phyloP scores from a whole-genome alignment of 1,140 invertebrate species.

The Caerostris extrusa region DNA sequence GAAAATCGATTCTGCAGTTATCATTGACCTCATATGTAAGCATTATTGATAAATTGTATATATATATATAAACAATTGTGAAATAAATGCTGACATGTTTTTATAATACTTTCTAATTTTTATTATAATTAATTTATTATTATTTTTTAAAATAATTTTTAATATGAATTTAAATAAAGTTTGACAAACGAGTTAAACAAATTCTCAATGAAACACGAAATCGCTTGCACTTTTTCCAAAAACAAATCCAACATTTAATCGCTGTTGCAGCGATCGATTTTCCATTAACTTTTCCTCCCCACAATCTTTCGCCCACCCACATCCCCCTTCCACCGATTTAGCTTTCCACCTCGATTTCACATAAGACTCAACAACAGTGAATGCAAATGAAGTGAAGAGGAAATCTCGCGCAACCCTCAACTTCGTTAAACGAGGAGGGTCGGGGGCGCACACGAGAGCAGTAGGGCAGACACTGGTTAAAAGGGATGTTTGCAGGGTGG shows the following conservation, averaged over 20 bases:
- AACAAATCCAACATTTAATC: constrained; percentile 29
- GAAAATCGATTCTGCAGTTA: no score
- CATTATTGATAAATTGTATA: no score
- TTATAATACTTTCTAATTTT: no score
- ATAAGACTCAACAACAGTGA: background rate
- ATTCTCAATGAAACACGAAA: no score
- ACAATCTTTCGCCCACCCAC: background rate
- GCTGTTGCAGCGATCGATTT: constrained; percentile 26
- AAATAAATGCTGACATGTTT: no score
- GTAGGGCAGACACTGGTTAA: background rate
- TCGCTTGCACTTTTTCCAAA: background rate
- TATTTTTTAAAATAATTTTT: no score
- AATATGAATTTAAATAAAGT: no score
- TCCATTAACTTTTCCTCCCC: constrained; percentile 50
- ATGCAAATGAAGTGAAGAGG: constrained; percentile 47
- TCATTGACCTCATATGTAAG: no score
- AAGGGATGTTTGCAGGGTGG: background rate
- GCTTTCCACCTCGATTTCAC: constrained; percentile 1
- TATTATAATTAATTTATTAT: no score
- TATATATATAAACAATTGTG: no score
- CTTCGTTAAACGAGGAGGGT: constrained; percentile 30
- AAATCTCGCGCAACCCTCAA: constrained; percentile 16
- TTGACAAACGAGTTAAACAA: no score
- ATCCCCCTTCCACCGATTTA: background rate
- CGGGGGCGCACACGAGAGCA: background rate